Conservation (phyloP, 2,797 vertebrate genomes). For the Antennarius maculatus region DNA sequence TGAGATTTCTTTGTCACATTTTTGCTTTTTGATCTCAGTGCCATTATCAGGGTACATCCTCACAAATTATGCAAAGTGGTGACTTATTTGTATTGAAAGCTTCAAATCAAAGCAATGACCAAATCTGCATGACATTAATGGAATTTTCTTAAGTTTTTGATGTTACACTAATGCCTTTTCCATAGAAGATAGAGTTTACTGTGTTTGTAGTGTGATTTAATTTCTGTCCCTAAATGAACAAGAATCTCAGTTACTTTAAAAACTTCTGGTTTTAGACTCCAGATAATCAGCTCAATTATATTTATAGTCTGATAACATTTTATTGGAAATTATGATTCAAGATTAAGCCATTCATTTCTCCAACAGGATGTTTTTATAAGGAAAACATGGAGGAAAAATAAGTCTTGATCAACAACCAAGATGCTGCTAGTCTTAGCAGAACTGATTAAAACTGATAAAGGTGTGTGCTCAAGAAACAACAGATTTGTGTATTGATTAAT, state of each 20-base stretch:
- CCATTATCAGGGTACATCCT: slow-evolving; percentile 59
- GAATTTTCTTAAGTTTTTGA: slow-evolving; percentile 11
- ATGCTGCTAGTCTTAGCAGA: neutral
- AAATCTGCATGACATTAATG: slow-evolving; percentile 24
- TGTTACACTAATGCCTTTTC: neutral
- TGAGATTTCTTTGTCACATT: slow-evolving; percentile 73
- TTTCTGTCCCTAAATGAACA: neutral
- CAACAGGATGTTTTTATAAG: slow-evolving; percentile 9
- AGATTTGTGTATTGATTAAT: too few relatives aligned
- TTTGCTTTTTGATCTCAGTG: slow-evolving; percentile 46
- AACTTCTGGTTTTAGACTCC: neutral
- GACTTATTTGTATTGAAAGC: slow-evolving; percentile 39
- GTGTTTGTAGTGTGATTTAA: neutral
- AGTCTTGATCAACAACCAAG: neutral
- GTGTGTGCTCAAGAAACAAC: neutral
- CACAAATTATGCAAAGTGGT: slow-evolving; percentile 64
- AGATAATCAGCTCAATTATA: neutral
- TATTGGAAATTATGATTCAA: neutral
- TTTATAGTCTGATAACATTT: neutral
- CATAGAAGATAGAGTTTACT: neutral
- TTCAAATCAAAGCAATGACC: slow-evolving; percentile 30
- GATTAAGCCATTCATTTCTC: neutral
- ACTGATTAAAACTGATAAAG: neutral
- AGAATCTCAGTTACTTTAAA: neutral
- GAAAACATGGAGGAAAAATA: neutral